Evolutionary conservation across 2,113 vertebrate species (phyloP).

Genomic region (Phyllostomus hastatus): DNA sequence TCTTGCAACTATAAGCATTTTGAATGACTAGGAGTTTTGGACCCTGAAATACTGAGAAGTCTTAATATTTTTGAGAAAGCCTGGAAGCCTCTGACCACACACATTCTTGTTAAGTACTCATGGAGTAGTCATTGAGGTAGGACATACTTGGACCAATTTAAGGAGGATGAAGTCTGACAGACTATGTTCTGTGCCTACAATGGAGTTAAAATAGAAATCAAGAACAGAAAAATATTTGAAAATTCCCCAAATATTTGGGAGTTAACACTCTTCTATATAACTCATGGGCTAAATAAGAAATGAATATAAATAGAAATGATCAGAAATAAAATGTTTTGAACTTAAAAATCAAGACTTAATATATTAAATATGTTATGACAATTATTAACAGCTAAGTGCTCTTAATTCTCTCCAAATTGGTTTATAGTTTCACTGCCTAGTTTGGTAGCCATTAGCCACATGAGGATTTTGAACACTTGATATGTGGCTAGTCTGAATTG

Average conservation of each 20-base stretch:
- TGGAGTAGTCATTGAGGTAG: not conserved
- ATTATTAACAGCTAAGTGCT: not conserved
- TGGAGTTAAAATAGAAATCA: not conserved
- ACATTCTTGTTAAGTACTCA: not conserved
- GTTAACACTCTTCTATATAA: not conserved
- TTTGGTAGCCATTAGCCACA: not conserved
- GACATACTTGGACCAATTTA: not conserved
- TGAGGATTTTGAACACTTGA: not conserved
- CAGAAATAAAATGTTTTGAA: not conserved
- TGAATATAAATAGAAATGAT: not conserved
- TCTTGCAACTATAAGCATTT: not conserved
- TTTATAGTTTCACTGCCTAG: not conserved
- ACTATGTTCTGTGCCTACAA: not conserved
- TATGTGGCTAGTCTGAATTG: not conserved
- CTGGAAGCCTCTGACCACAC: not conserved
- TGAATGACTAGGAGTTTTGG: not conserved
- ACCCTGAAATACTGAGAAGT: not conserved
- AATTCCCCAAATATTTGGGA: not conserved
- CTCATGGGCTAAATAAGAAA: not conserved
- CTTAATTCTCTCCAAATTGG: not conserved
- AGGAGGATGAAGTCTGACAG: not conserved
- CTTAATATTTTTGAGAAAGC: not conserved
- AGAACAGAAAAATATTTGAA: not conserved
- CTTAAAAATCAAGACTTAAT: not conserved
- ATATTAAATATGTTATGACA: not conserved